Evolutionary conservation across 2,113 vertebrate species (phyloP).

Genomic region (Myodes glareolus): DNA sequence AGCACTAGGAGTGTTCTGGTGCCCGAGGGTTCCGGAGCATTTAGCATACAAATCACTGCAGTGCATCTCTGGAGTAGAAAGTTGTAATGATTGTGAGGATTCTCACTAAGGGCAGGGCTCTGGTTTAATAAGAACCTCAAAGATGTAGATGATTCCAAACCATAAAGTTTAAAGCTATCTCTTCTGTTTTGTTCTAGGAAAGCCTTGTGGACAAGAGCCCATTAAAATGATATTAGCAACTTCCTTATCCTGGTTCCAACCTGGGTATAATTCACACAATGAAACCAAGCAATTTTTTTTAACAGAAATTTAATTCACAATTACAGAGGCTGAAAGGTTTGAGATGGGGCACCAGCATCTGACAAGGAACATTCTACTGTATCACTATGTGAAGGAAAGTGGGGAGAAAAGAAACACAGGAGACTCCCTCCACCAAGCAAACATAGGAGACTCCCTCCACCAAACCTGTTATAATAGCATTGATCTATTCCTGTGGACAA

Average conservation of each 20-base stretch:
- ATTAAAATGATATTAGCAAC: background rate
- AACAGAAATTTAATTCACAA: background rate
- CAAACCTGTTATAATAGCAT: background rate
- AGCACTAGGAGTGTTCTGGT: too few species aligned
- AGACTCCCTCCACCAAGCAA: background rate
- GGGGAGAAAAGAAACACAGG: background rate
- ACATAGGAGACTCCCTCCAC: background rate
- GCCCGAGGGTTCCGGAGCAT: rapidly evolving
- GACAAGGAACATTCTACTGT: background rate
- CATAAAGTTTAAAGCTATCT: background rate
- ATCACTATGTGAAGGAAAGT: too few species aligned
- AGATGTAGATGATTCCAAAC: background rate
- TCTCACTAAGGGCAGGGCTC: background rate
- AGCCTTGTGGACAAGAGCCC: background rate
- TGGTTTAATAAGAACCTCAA: background rate
- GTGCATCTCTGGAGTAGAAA: background rate
- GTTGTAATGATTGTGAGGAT: background rate
- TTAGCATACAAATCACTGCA: background rate
- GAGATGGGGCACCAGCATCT: background rate
- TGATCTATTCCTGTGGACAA: background rate
- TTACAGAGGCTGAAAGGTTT: background rate
- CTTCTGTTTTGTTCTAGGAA: background rate
- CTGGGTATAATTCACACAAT: background rate
- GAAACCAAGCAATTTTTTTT: background rate
- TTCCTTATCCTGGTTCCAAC: background rate